Percentiles rank a stretch among this genome's conserved stretches.
phyloP scores from a whole-genome alignment of 2,888 invertebrate species.

The Rapana venosa region DNA sequence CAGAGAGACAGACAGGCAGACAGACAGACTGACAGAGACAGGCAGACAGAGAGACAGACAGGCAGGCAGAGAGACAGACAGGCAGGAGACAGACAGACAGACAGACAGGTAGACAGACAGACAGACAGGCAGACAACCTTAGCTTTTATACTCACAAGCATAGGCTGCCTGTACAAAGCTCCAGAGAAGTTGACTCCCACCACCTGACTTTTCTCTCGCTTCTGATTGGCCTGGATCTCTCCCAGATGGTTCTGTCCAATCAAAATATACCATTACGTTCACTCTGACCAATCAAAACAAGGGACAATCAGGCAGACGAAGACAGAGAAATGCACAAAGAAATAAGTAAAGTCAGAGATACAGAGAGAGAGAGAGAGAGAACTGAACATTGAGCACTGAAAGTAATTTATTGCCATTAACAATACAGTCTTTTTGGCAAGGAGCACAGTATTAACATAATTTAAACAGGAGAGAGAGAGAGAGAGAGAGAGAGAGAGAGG shows the following conservation, averaged over 20 bases:
- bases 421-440: no score
- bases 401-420: no score
- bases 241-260: conserved; percentile 70
- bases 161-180: conserved; percentile 74
- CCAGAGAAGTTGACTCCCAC: conserved; percentile 61
- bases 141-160: conserved; percentile 64
- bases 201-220: conserved; percentile 55
- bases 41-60: neutral
- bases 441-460: no score
- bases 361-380: neutral
- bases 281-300: neutral
- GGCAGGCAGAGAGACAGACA: neutral
- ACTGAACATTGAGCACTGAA: no score
- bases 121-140: neutral
- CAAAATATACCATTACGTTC: neutral
- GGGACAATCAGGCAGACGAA: neutral
- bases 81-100: conserved; percentile 13
- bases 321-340: neutral
- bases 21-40: no score
- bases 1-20: no score
- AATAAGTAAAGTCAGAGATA: neutral
- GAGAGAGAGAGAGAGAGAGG: no score
- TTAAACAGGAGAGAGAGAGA: neutral
- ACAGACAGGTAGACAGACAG: neutral
- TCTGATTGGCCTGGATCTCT: conserved; percentile 71